Evolutionary conservation across 2,888 invertebrate genomes (phyloP), one percentile per base, ranked within the genome.

Genomic region (Balanococcus diminutus): DNA sequence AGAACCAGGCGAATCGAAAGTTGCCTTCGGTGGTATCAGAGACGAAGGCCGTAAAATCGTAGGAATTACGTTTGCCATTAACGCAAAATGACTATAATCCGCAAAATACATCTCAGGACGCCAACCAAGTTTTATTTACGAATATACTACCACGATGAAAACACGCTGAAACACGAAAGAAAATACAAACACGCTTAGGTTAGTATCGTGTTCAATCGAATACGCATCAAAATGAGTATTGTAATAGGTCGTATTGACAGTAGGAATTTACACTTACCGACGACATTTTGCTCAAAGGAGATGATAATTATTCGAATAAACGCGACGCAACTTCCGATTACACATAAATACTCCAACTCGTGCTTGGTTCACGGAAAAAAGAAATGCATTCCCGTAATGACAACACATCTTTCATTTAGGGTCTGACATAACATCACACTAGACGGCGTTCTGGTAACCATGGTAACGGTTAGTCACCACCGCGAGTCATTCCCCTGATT

Each of bases 1-100:
- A 16, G 87, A 87, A 72, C 87, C 87, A 11, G 87, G 87, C 6
- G 87, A 87, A 42, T 87, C 87, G 31, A 87, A 87, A 16, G 87
- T 61, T 3, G 87, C 87, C 19, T 84, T 83, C 8, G 87, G 87
- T 39, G 87, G 86, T 36, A 86, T 56, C 42, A 86, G 36, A 19
- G 86, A 82, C 9, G 86, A 81, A 9, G 86, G 86, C 56, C 86
- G 56, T 25, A 72, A 19, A 42, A 75, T 84, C 6, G 28, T 75
- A 72, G 72, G 36, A 39, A 36, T 84, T 36, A 39, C 39, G 16
- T 28, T 72, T 75, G 84, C 84, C 84, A 84, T 84, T 39, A 72
- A 84, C 72, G 84, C 84, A 84, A 84, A 84, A 36, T 61, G 61
- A 67, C 61, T 32, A 36, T 56, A 84, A 36, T 56, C 84, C 16